Conservation (phyloP, 2,888 invertebrate species). For the Parelbella ahira region DNA sequence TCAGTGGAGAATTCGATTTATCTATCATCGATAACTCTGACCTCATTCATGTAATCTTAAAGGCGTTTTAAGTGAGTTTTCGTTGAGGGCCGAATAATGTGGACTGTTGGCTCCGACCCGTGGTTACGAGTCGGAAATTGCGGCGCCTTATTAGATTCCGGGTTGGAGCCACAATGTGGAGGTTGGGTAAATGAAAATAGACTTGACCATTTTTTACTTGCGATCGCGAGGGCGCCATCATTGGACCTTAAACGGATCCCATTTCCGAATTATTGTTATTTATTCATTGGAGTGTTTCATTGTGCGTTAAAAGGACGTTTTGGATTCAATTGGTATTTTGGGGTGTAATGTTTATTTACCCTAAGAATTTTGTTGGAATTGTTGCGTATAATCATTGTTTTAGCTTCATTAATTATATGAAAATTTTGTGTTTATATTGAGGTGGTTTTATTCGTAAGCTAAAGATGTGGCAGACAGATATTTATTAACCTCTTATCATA, state of each 20-base stretch:
- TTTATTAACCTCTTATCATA: too few species aligned
- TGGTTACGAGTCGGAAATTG: slow-evolving; percentile 66
- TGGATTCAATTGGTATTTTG: too few species aligned
- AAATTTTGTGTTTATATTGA: too few species aligned
- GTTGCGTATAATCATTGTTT: too few species aligned
- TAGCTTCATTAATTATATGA: too few species aligned
- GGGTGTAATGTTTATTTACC: too few species aligned
- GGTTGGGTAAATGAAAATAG: slow-evolving; percentile 47
- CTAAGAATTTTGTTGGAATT: too few species aligned
- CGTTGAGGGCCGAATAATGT: slow-evolving; percentile 47
- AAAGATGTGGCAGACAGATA: too few species aligned
- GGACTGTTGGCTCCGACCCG: slow-evolving; percentile 55
- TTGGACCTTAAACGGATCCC: slow-evolving; percentile 10
- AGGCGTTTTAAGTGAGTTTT: slow-evolving; percentile 48
- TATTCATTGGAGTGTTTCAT: background rate
- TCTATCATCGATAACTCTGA: slow-evolving; percentile 24
- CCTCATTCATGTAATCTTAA: slow-evolving; percentile 34
- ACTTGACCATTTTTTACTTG: slow-evolving; percentile 40
- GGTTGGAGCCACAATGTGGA: slow-evolving; percentile 56
- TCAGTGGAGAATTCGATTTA: slow-evolving; percentile 9
- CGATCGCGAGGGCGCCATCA: slow-evolving; percentile 16
- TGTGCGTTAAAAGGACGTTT: background rate
- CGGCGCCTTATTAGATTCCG: slow-evolving; percentile 71
- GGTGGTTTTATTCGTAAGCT: too few species aligned
- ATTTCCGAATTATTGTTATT: slow-evolving; percentile 22